A percentile compares a stretch with the other conserved stretches of the same genome.
These are phyloP conservation scores for Thunnus albacares DNA, from an alignment of 2,797 vertebrate genomes.

Conservation along the genomic window DNA sequence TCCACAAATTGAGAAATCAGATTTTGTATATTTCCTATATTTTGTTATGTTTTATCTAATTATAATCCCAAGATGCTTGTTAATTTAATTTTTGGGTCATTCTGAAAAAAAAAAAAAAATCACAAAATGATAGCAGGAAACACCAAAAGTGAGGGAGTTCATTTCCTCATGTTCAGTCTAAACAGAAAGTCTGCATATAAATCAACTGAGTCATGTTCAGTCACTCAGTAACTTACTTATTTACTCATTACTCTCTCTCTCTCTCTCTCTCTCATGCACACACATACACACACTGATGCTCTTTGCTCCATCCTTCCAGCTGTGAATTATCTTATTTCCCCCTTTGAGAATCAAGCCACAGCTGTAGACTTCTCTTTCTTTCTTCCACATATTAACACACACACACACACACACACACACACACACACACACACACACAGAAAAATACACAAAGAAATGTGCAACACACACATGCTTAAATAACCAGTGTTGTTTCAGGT, in stretches of 20 bases:
- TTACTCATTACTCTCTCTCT: background rate
- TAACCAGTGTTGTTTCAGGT: no score
- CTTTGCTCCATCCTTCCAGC: conserved; percentile 33
- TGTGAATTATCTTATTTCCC: conserved; percentile 40
- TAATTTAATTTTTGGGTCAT: background rate
- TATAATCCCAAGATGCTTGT: background rate
- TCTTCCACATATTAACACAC: background rate
- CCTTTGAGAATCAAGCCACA: conserved; percentile 30
- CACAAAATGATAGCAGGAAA: background rate
- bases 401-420: background rate
- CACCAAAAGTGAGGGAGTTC: background rate
- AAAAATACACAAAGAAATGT: background rate
- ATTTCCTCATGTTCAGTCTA: background rate
- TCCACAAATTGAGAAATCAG: background rate
- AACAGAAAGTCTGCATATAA: background rate
- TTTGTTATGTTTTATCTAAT: background rate
- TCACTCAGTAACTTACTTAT: background rate
- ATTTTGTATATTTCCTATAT: background rate
- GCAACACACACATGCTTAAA: background rate
- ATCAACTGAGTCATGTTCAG: background rate
- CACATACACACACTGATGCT: conserved; percentile 6
- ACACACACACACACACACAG: no score
- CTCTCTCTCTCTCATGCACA: background rate
- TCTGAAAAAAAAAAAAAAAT: background rate
- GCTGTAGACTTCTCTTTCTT: conserved; percentile 39